Base-by-base conservation (phyloP, 2,797 vertebrate genomes). In the Moxostoma hubbsi region DNA sequence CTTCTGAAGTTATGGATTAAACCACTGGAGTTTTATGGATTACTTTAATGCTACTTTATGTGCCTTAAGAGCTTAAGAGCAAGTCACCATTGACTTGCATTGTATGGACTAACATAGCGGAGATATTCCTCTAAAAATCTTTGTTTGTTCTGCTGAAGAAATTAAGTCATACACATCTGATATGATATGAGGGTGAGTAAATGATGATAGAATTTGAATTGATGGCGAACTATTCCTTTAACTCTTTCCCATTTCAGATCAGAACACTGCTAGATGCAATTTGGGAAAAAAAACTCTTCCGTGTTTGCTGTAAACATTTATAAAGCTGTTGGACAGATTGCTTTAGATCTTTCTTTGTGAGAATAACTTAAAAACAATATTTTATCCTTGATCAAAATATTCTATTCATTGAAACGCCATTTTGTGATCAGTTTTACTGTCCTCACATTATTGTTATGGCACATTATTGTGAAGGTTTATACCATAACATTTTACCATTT, bases 291-390 rank as follows among this genome's bases (percentile, higher is more conserved):
- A 71, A 16, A 4, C 36, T 55, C 15, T 63, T 47, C 46, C 58
- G 61, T 73, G 77, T 73, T 63, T 63, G 24, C 18, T 63, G 58
- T 47, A 78, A 73, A 82, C 81, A 82, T 73, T 82, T 75, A 73
- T 69, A 65, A 68, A 72, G 67, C 64, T 49, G 51, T 81, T 12
- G 15, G 46, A 70, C 58, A 7, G 36, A 63, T 53, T 63, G 49
- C 61, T 66, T 57, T 65, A 67, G 45, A 76, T 16, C 62, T 50
- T 74, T 45, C 47, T 59, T 45, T 51, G 61, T 51, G 3, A 63
- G 61, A 71, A 79, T 79, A 79, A 79, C 43, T 79, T 79, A 71
- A 63, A 61, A 61, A 68, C 16, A 15, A 51, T 61, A 59, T 69
- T 68, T 59, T 61, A 59, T 63, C 36, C 3, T 36, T 10, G 9